phyloP scores from a whole-genome alignment of 2,888 invertebrate genomes.

The Tenthredo distinguenda region DNA sequence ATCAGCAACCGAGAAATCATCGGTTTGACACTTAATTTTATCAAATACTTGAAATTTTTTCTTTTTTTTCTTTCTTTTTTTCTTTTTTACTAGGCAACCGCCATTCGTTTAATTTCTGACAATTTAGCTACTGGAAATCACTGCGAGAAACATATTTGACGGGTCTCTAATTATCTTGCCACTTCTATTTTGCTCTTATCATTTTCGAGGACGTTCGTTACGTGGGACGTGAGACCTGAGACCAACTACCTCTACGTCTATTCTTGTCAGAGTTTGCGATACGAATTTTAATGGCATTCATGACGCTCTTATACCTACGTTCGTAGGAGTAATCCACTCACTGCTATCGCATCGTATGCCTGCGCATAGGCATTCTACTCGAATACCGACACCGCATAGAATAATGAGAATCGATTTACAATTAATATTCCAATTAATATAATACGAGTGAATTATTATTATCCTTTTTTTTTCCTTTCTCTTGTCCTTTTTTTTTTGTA shows the following conservation, averaged over 20 bases:
- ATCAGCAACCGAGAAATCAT: too few relatives aligned
- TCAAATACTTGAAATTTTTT: too few relatives aligned
- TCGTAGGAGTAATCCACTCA: background rate
- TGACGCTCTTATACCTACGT: background rate
- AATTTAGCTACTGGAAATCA: background rate
- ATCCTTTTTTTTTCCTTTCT: background rate
- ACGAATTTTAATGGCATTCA: conserved; percentile 35
- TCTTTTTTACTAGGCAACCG: background rate
- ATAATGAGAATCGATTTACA: background rate
- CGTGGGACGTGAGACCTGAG: background rate
- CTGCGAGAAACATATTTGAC: background rate
- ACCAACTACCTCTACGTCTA: background rate
- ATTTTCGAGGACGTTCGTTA: background rate
- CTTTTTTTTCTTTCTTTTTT: too few relatives aligned
- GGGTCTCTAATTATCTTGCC: background rate
- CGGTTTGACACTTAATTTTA: too few relatives aligned
- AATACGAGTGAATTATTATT: background rate
- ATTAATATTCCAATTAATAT: background rate
- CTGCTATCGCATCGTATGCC: background rate
- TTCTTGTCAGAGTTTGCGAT: conserved; percentile 4
- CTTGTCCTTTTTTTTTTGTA: background rate
- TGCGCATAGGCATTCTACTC: background rate
- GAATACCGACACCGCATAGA: background rate
- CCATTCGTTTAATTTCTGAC: background rate
- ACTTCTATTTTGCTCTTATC: background rate